Evolutionary conservation across 2,888 invertebrate species (phyloP), one percentile per base, ranked within the genome.

Genomic region (Agrilus cyanescens): DNA sequence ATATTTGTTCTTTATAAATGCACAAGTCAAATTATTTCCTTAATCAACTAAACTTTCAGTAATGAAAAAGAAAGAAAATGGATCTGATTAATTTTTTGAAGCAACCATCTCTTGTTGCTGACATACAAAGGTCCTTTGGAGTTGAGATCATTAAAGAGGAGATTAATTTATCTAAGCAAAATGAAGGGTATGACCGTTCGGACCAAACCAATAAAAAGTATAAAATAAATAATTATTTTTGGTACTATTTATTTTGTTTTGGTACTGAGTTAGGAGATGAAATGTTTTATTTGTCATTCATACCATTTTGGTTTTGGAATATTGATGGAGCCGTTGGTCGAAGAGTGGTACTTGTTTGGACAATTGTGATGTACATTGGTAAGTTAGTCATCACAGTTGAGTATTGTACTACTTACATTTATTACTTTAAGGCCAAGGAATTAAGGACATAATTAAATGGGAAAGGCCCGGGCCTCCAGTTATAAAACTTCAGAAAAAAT

Each of bases 251-350:
- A 47, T 93, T 93, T 63, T 66, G 79, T 14, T 73, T 91, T 59
- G 91, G 90, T 13, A 89, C 91, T 0, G 82, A 83, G 47, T 67
- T 94, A 14, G 93, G 93, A 1, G 90, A 93, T 67, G 93, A 93
- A 69, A 73, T 84, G 48, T 94, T 94, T 65, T 94, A 93, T 66
- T 80, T 85, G 2, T 74, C 80, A n/a, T 90, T 91, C 60, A 90
- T 91, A 58, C 89, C 93, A 1, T 89, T 89, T 65, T 88, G 89
- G 83, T 85, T 90, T 60, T 94, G 93, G 93, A 94, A 93, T 66
- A 75, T 93, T 44, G 93, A 93, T 67, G 85, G 85, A 14, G 83
- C 82, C 20, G 85, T 91, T 3, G 86, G 87, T 12, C 71, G 93
- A 52, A 72, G 88, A 63, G 80, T 91, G 13, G 79, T 88, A 10